Percentiles rank a stretch among this genome's conserved stretches.
phyloP scores from a whole-genome alignment of 2,797 vertebrate species.

The Poeciliopsis presidionis region DNA sequence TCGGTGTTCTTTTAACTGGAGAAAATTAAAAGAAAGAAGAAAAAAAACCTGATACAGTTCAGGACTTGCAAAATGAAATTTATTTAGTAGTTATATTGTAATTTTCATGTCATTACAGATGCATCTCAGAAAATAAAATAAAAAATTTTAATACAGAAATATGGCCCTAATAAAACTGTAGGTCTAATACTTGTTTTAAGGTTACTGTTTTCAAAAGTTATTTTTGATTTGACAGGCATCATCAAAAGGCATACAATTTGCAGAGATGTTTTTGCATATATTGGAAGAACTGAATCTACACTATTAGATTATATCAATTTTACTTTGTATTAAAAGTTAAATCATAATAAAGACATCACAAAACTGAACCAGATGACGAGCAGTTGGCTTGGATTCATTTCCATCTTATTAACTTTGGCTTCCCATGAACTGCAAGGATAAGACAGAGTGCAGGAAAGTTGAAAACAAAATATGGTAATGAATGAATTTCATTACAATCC shows the following conservation, averaged over 20 bases:
- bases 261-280: not conserved
- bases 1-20: not conserved
- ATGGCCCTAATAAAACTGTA: not conserved
- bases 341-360: not conserved
- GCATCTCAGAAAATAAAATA: not conserved
- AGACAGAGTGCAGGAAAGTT: not conserved
- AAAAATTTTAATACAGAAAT: not conserved
- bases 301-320: not conserved
- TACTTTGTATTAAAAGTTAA: not conserved
- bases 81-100: not conserved
- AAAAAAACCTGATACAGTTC: not conserved
- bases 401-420: not conserved
- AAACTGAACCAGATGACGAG: not conserved
- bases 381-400: not conserved
- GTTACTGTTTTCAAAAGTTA: not conserved
- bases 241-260: not conserved
- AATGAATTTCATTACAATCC: not conserved
- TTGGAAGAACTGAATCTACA: not conserved
- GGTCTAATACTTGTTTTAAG: not conserved
- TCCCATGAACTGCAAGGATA: not conserved
- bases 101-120: not conserved
- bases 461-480: not conserved
- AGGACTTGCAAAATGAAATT: not conserved
- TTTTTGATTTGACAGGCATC: not conserved
- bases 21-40: not conserved